Conservation (phyloP, 2,113 vertebrate species). For the Naja naja region DNA sequence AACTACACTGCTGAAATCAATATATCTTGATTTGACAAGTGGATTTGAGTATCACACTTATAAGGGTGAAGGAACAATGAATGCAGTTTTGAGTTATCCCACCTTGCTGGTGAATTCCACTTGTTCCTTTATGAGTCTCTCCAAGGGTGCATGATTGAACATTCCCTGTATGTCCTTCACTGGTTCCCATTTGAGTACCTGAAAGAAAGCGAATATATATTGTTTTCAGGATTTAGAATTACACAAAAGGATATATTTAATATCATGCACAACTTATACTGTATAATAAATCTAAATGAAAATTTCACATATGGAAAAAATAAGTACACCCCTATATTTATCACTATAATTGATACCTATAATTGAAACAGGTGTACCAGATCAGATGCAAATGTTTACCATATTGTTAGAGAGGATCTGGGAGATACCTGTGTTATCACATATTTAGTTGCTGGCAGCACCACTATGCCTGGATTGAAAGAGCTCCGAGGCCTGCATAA, state of each 20-base stretch:
- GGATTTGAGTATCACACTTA: background rate
- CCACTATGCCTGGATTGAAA: background rate
- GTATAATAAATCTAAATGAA: background rate
- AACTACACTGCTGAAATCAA: background rate
- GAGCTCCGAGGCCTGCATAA: background rate
- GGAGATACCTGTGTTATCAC: background rate
- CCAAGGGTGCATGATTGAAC: conserved; percentile 56
- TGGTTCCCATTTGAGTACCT: conserved; percentile 58
- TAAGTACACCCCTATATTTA: background rate
- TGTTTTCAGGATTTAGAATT: conserved; percentile 4
- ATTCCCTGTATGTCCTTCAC: conserved; percentile 52
- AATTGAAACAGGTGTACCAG: background rate
- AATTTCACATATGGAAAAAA: background rate
- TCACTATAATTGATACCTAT: background rate
- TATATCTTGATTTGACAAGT: background rate
- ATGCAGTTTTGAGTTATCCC: conserved; percentile 36
- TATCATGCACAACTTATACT: background rate
- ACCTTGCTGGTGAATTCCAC: conserved; percentile 63
- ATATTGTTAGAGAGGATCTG: background rate
- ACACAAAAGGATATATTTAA: background rate
- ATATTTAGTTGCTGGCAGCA: background rate
- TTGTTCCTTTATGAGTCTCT: conserved; percentile 53
- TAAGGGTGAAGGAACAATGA: conserved; percentile 40
- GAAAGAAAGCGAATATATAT: conserved; percentile 2
- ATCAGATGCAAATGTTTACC: background rate